Conservation (phyloP, 2,888 invertebrate species). For the Cheilosia impressa region DNA sequence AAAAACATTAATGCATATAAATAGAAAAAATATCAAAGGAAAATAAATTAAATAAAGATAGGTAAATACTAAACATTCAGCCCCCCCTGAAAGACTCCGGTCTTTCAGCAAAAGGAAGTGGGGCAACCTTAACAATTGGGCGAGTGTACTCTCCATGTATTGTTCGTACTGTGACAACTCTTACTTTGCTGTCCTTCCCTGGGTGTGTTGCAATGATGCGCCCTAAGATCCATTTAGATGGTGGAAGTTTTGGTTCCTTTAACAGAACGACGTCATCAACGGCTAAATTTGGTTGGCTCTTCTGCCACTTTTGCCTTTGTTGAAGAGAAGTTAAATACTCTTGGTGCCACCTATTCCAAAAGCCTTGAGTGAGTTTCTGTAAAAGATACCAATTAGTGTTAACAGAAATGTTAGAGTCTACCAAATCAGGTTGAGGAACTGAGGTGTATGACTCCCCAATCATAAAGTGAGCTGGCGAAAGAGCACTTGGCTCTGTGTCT, state of each 20-base stretch:
- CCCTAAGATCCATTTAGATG: not conserved
- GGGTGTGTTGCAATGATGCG: not conserved
- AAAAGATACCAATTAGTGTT: slow-evolving; percentile 20
- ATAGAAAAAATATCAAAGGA: no score
- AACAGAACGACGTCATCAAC: not conserved
- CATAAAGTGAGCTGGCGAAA: slow-evolving; percentile 25
- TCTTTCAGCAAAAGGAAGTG: not conserved
- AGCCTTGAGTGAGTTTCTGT: slow-evolving; percentile 10
- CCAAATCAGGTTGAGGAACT: slow-evolving; percentile 3
- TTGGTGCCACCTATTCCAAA: slow-evolving; percentile 7
- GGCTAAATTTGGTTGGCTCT: not conserved
- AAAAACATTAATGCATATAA: no score
- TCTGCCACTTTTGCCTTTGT: not conserved
- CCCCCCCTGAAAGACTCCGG: not conserved
- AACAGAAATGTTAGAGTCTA: no score
- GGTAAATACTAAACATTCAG: not conserved
- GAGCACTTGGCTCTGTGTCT: slow-evolving; percentile 7
- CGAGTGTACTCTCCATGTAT: not conserved
- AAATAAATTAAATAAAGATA: no score
- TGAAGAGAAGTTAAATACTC: slow-evolving; percentile 19
- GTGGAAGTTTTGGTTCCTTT: not conserved
- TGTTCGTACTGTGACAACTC: not conserved
- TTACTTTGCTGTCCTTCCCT: not conserved
- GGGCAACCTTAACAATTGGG: not conserved
- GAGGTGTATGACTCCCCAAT: slow-evolving; percentile 21